Conservation (phyloP, 2,888 invertebrate genomes). For the Leistus spinibarbis region DNA sequence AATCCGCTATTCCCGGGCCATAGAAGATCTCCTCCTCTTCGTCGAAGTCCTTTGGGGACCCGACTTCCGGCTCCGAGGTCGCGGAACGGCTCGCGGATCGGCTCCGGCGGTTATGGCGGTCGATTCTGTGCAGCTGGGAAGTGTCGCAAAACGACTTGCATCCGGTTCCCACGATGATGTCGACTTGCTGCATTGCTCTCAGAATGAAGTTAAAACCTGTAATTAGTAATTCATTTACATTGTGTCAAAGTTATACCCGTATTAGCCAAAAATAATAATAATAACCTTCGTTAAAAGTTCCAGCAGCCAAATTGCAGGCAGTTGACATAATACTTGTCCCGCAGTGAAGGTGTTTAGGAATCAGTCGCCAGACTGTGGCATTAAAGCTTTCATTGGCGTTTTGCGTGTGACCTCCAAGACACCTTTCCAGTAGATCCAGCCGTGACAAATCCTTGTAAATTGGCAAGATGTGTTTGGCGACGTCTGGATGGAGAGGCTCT, state of each 20-base stretch:
- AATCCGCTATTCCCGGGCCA: neutral
- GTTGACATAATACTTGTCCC: neutral
- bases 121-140: neutral
- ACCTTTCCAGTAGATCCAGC: too few species aligned
- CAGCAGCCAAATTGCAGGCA: neutral
- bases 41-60: neutral
- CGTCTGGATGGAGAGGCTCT: neutral
- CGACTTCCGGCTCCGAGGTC: neutral
- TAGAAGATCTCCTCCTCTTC: neutral
- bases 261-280: too few species aligned
- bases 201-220: too few species aligned
- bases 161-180: neutral
- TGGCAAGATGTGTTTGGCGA: too few species aligned
- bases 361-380: too few species aligned
- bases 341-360: constrained; percentile 41
- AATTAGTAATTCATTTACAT: too few species aligned
- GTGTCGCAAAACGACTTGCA: neutral
- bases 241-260: too few species aligned
- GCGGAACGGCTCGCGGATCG: neutral
- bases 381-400: constrained; percentile 50
- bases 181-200: constrained; percentile 10
- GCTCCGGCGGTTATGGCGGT: neutral
- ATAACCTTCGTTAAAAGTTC: too few species aligned
- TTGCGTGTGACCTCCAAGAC: constrained; percentile 43
- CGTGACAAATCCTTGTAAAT: too few species aligned